phyloP scores from a whole-genome alignment of 2,113 vertebrate genomes.

The Cettia cetti region DNA sequence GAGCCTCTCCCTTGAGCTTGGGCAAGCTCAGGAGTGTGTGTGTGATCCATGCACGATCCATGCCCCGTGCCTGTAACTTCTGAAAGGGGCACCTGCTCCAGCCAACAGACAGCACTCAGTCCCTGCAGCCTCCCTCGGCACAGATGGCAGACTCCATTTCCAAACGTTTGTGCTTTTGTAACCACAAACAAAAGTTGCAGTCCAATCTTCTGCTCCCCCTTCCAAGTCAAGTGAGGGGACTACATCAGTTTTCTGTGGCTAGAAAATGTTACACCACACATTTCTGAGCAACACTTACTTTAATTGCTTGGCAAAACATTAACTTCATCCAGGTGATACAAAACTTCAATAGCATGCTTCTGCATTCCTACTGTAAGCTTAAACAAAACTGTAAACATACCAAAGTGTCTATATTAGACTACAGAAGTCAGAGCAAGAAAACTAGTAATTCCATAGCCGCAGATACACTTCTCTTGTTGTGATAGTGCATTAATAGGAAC shows the following conservation, averaged over 20 bases:
- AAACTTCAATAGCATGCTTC: slow-evolving; percentile 56
- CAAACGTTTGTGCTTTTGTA: fast-evolving
- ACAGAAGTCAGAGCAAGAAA: slow-evolving; percentile 26
- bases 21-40: fast-evolving
- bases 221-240: background rate
- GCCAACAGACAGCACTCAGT: background rate
- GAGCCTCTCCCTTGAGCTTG: background rate
- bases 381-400: slow-evolving; percentile 19
- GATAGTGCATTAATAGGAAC: slow-evolving; percentile 11
- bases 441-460: background rate
- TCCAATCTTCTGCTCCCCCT: background rate
- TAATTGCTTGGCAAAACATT: slow-evolving; percentile 54
- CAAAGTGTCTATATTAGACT: slow-evolving; percentile 22
- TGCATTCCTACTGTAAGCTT: slow-evolving; percentile 45
- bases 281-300: slow-evolving; percentile 14
- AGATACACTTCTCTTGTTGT: background rate
- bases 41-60: background rate
- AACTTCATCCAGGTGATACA: slow-evolving; percentile 21
- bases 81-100: background rate
- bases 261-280: background rate
- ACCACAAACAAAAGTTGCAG: background rate
- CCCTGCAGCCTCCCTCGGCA: background rate
- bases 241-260: background rate
- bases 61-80: too few relatives aligned
- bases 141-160: fast-evolving